phyloP scores from a whole-genome alignment of 2,797 vertebrate species.

The Allobates femoralis region DNA sequence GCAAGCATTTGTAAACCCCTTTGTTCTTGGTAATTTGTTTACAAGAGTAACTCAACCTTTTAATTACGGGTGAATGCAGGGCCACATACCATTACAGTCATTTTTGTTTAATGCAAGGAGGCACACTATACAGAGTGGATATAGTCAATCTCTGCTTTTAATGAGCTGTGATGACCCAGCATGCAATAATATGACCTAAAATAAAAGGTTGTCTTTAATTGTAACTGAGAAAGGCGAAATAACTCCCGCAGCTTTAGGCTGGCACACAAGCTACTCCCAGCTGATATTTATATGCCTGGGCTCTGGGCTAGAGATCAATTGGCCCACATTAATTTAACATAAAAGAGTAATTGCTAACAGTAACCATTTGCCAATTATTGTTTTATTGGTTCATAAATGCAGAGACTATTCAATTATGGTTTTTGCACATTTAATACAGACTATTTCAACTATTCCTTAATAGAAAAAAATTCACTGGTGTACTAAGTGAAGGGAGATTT shows the following conservation, averaged over 20 bases:
- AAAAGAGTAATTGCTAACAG: conserved; percentile 41
- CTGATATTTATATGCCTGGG: neutral
- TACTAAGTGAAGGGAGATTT: neutral
- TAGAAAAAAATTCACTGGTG: neutral
- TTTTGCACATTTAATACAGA: neutral
- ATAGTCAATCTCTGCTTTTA: conserved; percentile 68
- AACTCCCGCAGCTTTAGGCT: conserved; percentile 35
- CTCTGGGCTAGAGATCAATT: conserved; percentile 46
- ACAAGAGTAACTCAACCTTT: conserved; percentile 83
- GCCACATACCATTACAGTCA: conserved; percentile 64
- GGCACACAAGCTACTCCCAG: conserved; percentile 54
- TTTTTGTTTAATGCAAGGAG: conserved; percentile 64
- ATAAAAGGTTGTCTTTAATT: conserved; percentile 68
- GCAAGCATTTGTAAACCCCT: conserved; percentile 80
- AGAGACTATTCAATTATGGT: conserved; percentile 6
- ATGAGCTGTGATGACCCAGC: conserved; percentile 64
- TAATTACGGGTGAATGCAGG: conserved; percentile 73
- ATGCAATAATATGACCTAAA: conserved; percentile 66
- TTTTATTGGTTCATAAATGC: conserved; percentile 12
- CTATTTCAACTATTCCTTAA: neutral
- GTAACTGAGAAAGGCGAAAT: conserved; percentile 60
- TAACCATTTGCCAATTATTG: conserved; percentile 32
- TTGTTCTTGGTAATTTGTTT: conserved; percentile 88
- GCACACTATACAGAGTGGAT: conserved; percentile 48
- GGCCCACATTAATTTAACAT: conserved; percentile 46